Percentiles rank a stretch among this genome's conserved stretches.
phyloP scores from a whole-genome alignment of 2,888 invertebrate species.

The Metellina segmentata region DNA sequence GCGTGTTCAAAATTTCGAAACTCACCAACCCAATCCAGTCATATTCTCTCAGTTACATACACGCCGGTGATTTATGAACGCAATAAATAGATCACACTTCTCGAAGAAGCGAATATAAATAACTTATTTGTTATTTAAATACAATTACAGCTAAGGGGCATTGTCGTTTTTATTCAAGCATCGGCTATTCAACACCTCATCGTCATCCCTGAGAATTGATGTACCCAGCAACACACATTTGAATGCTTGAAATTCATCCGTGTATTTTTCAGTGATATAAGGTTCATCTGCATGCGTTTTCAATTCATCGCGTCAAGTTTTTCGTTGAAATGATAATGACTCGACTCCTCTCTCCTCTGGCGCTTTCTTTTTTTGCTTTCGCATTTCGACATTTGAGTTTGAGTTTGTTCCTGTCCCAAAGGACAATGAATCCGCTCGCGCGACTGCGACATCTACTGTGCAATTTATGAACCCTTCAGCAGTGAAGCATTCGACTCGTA shows the following conservation, averaged over 20 bases:
- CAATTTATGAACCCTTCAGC: constrained; percentile 58
- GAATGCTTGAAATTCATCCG: background rate
- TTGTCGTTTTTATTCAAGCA: background rate
- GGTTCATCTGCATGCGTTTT: background rate
- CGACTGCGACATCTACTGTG: constrained; percentile 29
- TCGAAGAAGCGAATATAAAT: background rate
- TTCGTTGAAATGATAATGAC: background rate
- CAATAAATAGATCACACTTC: background rate
- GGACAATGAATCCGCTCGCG: constrained; percentile 60
- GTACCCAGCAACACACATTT: background rate
- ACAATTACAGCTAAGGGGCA: background rate
- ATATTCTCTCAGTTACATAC: background rate
- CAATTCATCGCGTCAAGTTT: constrained; percentile 4
- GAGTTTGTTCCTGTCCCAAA: constrained; percentile 18
- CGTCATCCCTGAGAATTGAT: background rate
- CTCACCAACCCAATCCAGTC: background rate
- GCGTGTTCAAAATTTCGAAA: no score
- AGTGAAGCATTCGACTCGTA: constrained; percentile 35
- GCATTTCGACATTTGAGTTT: background rate
- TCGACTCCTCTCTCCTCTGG: background rate
- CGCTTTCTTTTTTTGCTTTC: constrained; percentile 27
- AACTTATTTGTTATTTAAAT: background rate
- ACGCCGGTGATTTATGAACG: background rate
- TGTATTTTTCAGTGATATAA: no score
- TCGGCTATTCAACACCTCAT: background rate